Evolutionary conservation across 30 jellyfish, hydroid and myxozoan genomes (phyloP), one percentile per base, ranked within the genome.

Genomic region (Clytia hemisphaerica): DNA sequence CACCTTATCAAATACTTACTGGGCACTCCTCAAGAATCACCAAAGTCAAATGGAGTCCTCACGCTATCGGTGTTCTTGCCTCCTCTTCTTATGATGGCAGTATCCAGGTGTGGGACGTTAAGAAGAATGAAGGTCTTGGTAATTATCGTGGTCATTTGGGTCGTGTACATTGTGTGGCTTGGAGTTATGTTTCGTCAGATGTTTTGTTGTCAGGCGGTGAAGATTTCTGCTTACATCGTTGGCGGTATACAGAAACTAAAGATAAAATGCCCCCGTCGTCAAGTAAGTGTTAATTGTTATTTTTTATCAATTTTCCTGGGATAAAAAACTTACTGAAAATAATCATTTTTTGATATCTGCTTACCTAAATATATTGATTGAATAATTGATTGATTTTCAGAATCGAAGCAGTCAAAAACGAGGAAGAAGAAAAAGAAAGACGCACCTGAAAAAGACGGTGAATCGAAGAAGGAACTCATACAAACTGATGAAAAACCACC

Each of bases 81-180:
- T 73, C 84, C 1, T 69, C 94, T 10, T 80, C 95, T 18, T 88
- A 58, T 75, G 94, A 88, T 80, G 94, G 97, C 2, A 26, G 92
- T 6, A 92, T 80, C 27, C 93, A 79, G 80, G 45, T 88, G 29
- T 88, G 97, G 97, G 83, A 88, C 69, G 92, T 80, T 6, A n/a
- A 22, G 30, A 79, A 75, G 27, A 66, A 75, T 42, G 87, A 61
- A 47, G 87, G 82, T 22, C 45, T 88, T 5, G 92, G 85, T 6
- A 78, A 88, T 44, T 88, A 37, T 54, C 73, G 92, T 18, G 82
- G 92, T 9, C 97, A 88, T 51, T 19, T 30, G 4, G 94, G 97
- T 14, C 89, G 93, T n/a, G 94, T 88, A 24, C 77, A 71, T 4
- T 53, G 87, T 27, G 88, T 88, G 12, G 50, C 74, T 0, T 88